These are phyloP conservation scores for Petrosia ficiformis DNA, from an alignment of 37 sponge, comb jelly and placozoan genomes.

Conservation along the genomic window DNA sequence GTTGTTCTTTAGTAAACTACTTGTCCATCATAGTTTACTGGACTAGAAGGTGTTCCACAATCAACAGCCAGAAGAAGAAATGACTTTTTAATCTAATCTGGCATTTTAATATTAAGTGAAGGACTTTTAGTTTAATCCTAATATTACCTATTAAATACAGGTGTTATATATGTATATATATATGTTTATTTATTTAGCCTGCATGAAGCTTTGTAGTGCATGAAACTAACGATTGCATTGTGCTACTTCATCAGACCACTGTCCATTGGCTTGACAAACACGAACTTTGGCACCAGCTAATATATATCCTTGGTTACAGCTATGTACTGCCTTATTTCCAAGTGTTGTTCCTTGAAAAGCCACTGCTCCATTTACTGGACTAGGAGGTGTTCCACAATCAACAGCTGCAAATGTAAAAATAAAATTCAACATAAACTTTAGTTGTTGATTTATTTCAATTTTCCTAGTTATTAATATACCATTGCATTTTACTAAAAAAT, in stretches of 20 bases:
- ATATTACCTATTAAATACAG: too few species aligned
- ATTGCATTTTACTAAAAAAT: too few species aligned
- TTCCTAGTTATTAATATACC: too few species aligned
- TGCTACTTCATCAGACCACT: constrained; percentile 20
- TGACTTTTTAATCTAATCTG: too few species aligned
- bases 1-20: constrained; percentile 11
- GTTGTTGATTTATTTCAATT: too few species aligned
- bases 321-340: constrained; percentile 40
- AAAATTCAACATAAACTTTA: too few species aligned
- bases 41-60: constrained; percentile 15
- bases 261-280: constrained; percentile 34
- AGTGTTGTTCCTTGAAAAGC: neutral
- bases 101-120: too few species aligned
- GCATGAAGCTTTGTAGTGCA: too few species aligned
- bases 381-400: constrained; percentile 13
- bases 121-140: too few species aligned
- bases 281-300: constrained; percentile 12
- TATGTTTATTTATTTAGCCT: too few species aligned
- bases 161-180: too few species aligned
- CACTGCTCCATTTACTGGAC: constrained; percentile 42
- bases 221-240: neutral
- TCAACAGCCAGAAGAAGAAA: constrained; percentile 8
- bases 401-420: too few species aligned
- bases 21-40: constrained; percentile 19
- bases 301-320: constrained; percentile 45